Evolutionary conservation across 1,140 invertebrate species (phyloP).

Genomic region (Melipona quadrifasciata): DNA sequence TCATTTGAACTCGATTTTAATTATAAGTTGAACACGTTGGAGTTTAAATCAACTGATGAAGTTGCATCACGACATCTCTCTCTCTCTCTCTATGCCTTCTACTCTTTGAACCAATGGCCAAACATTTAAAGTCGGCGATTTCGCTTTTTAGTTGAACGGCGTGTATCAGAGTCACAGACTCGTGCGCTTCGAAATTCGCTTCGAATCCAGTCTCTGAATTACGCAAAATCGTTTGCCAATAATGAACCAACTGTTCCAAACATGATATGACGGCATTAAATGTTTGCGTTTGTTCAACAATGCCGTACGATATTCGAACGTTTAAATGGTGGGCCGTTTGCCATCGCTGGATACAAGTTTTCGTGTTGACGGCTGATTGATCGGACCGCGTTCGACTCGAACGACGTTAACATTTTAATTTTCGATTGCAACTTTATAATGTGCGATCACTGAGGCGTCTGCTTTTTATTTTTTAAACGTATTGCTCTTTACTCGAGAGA

Average conservation of each 20-base stretch:
- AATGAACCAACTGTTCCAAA: slow-evolving; percentile 5
- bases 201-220: not conserved
- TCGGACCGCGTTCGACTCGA: not conserved
- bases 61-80: too few relatives aligned
- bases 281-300: slow-evolving; percentile 17
- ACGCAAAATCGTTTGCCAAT: slow-evolving; percentile 11
- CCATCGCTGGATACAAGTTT: not conserved
- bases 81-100: not conserved
- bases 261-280: slow-evolving; percentile 2
- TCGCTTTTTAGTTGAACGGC: not conserved
- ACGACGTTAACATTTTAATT: not conserved
- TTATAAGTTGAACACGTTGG: too few relatives aligned
- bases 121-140: not conserved
- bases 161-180: not conserved
- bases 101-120: too few relatives aligned
- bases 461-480: too few relatives aligned
- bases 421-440: not conserved
- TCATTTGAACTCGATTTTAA: too few relatives aligned
- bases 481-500: too few relatives aligned
- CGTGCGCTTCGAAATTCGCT: not conserved
- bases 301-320: not conserved
- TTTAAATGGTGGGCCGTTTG: not conserved
- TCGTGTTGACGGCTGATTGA: not conserved
- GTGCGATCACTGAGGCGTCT: too few relatives aligned
- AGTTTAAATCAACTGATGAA: too few relatives aligned